Conservation (phyloP, 2,797 vertebrate species). For the Pangasius mekongensis region DNA sequence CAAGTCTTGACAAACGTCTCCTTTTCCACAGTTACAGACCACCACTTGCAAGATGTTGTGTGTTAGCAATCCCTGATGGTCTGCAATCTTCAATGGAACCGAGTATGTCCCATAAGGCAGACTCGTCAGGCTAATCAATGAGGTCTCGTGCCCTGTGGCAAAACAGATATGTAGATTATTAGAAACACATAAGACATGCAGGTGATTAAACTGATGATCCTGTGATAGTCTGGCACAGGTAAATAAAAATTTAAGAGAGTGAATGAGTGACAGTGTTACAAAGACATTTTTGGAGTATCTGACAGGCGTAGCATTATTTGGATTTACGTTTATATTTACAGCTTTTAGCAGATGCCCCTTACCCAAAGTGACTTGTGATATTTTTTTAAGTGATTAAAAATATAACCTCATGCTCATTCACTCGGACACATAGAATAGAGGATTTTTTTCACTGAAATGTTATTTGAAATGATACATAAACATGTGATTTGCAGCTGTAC, state of each 20-base stretch:
- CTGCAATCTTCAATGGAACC: slow-evolving; percentile 76
- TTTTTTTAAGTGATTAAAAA: too few species aligned
- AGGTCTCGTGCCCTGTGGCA: slow-evolving; percentile 68
- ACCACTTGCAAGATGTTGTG: slow-evolving; percentile 63
- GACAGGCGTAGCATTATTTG: neutral
- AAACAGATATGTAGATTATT: neutral
- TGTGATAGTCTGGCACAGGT: neutral
- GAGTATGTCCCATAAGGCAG: slow-evolving; percentile 75
- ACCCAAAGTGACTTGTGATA: too few species aligned
- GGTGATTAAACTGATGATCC: neutral
- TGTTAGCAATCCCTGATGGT: slow-evolving; percentile 71
- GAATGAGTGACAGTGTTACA: neutral
- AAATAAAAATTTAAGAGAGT: neutral
- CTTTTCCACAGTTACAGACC: slow-evolving; percentile 74
- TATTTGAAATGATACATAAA: neutral
- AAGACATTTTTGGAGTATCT: neutral
- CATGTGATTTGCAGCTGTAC: neutral
- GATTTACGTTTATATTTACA: neutral
- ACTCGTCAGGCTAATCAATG: slow-evolving; percentile 67
- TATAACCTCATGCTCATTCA: too few species aligned
- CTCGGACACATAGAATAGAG: too few species aligned
- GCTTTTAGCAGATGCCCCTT: too few species aligned
- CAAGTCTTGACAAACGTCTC: slow-evolving; percentile 57
- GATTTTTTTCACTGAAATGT: too few species aligned
- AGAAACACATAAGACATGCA: neutral